Evolutionary conservation across 2,113 vertebrate genomes (phyloP), one percentile per base, ranked within the genome.

Genomic region (Gila orcuttii): DNA sequence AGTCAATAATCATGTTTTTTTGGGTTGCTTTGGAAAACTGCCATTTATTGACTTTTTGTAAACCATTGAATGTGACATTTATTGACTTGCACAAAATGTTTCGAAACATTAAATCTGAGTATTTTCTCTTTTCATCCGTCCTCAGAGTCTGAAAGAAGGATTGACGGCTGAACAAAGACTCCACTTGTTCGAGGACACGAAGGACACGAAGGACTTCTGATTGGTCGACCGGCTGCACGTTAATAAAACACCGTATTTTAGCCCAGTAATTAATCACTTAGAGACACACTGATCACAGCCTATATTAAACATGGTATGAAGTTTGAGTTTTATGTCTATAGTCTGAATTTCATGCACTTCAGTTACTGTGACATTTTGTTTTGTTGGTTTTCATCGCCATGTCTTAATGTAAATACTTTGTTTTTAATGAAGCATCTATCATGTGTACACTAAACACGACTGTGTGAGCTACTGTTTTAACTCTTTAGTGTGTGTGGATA

Each of bases 381-480:
- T 11, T 50, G 21, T 90, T 82, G 90, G 88, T 91, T 90, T 83
- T 85, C 86, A 88, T 91, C 92, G 90, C 88, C 87, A 92, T 91
- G 91, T 94, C 94, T 95, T 93, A 93, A 86, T 96, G 95, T 95
- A 95, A 95, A 96, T 96, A 95, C 55, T 86, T 87, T 85, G 91
- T 93, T 95, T 95, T 95, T 94, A 93, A 95, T 88, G 87, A 90
- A 93, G 90, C 91, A 87, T 93, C 90, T 90, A 88, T 87, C 85
- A 91, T 90, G 90, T 91, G 79, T 93, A 94, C 91, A 93, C 92
- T 95, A 94, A 95, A 94, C 92, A 90, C 92, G 92, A 93, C 91
- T 88, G 94, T 94, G 95, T 95, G 95, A 95, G 95, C 95, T 96
- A 95, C 95, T 95, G 94, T 96, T 95, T 94, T 93, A 95, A 95